These are phyloP conservation scores for Pachypanchax playfairii DNA, from an alignment of 2,113 vertebrate genomes.

Conservation along the genomic window DNA sequence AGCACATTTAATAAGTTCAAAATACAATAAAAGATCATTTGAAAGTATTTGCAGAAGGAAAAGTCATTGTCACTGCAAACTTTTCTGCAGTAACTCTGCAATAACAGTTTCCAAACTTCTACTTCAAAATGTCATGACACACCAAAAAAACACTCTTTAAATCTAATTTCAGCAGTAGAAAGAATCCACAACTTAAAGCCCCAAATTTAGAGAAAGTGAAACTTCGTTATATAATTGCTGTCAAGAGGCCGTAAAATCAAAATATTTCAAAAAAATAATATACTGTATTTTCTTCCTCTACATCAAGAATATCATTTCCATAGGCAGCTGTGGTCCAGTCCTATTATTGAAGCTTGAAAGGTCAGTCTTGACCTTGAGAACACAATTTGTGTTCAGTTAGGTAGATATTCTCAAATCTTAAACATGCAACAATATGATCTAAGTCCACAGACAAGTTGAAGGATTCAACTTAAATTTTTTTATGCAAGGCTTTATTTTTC, in stretches of 20 bases:
- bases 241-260: neutral
- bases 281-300: neutral
- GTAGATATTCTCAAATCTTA: too few relatives aligned
- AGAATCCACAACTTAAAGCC: neutral
- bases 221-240: neutral
- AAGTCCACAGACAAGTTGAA: neutral
- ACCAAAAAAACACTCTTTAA: neutral
- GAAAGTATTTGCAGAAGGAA: neutral
- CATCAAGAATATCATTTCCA: neutral
- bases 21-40: neutral
- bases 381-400: neutral
- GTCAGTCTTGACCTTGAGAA: neutral
- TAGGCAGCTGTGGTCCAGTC: neutral
- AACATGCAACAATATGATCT: neutral
- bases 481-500: neutral
- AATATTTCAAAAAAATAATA: neutral
- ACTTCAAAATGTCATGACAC: neutral
- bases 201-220: neutral
- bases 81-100: neutral
- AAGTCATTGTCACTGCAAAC: neutral
- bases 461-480: neutral
- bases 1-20: neutral
- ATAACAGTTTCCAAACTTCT: neutral
- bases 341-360: neutral
- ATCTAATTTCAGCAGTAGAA: neutral